These are phyloP conservation scores for Chromis chromis DNA, from an alignment of 2,797 vertebrate species.

Conservation along the genomic window DNA sequence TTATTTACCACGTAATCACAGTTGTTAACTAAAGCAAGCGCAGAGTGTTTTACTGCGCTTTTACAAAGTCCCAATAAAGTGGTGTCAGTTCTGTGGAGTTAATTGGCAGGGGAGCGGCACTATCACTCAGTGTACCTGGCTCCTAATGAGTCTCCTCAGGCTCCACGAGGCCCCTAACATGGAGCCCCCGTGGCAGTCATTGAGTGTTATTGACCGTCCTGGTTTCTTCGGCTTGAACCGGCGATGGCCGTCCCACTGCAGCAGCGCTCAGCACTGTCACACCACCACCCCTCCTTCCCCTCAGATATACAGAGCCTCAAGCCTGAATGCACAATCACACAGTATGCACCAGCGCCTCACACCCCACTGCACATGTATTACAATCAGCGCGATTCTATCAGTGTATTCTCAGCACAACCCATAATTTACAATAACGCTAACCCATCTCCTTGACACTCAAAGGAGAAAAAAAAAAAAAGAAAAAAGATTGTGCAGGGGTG, in stretches of 20 bases:
- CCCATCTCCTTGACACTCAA: constrained; percentile 38
- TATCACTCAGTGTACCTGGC: constrained; percentile 40
- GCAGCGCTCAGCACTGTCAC: constrained; percentile 43
- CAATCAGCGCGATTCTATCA: constrained; percentile 36
- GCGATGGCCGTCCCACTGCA: constrained; percentile 48
- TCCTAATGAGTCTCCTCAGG: constrained; percentile 48
- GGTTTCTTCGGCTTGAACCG: constrained; percentile 40
- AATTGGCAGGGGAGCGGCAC: constrained; percentile 30
- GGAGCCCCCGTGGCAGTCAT: constrained; percentile 28
- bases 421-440: constrained; percentile 42
- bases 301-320: constrained; percentile 30
- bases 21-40: constrained; percentile 28
- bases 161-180: constrained; percentile 28
- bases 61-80: constrained; percentile 36
- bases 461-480: constrained; percentile 3
- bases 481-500: constrained; percentile 7
- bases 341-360: constrained; percentile 15
- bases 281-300: constrained; percentile 15
- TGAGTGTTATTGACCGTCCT: constrained; percentile 53
- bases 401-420: constrained; percentile 19
- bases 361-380: constrained; percentile 27
- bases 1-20: constrained; percentile 28
- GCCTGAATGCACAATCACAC: constrained; percentile 50
- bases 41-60: constrained; percentile 17
- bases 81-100: constrained; percentile 26